phyloP scores from a whole-genome alignment of 2,888 invertebrate genomes.

The Troides aeacus region DNA sequence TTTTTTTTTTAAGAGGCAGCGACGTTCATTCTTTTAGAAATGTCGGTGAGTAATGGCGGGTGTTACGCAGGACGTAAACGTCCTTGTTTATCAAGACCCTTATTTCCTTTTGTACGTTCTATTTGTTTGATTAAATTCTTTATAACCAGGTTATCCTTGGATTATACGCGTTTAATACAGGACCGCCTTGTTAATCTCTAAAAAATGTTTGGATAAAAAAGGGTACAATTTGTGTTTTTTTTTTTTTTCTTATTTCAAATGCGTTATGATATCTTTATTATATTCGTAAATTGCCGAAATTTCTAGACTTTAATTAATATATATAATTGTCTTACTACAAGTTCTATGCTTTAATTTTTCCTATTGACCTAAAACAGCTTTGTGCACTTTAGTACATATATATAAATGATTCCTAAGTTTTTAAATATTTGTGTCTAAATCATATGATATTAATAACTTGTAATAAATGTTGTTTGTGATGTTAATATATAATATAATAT shows the following conservation, averaged over 20 bases:
- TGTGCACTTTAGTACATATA: background rate
- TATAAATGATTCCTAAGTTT: background rate
- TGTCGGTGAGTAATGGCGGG: slow-evolving; percentile 4
- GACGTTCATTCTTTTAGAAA: background rate
- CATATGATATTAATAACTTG: no score
- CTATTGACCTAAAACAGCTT: no score
- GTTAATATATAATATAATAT: no score
- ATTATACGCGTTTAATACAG: slow-evolving; percentile 18
- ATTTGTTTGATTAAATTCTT: slow-evolving; percentile 29
- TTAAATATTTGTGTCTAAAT: background rate
- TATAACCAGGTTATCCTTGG: slow-evolving; percentile 17
- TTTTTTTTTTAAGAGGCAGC: background rate
- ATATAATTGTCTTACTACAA: no score
- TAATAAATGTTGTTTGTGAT: no score
- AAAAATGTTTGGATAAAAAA: slow-evolving; percentile 2
- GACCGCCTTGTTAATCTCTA: slow-evolving; percentile 18
- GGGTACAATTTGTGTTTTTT: background rate
- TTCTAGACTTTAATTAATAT: no score
- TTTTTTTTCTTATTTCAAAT: background rate
- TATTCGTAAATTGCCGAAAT: no score
- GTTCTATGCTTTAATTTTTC: no score
- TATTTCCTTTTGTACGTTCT: slow-evolving; percentile 17
- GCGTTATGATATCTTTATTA: background rate
- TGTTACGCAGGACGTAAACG: slow-evolving; percentile 8
- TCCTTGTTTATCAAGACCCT: slow-evolving; percentile 9